A percentile compares a stretch with the other conserved stretches of the same genome.
phyloP scores from a whole-genome alignment of 1,140 invertebrate species.

The Uloborus diversus region DNA sequence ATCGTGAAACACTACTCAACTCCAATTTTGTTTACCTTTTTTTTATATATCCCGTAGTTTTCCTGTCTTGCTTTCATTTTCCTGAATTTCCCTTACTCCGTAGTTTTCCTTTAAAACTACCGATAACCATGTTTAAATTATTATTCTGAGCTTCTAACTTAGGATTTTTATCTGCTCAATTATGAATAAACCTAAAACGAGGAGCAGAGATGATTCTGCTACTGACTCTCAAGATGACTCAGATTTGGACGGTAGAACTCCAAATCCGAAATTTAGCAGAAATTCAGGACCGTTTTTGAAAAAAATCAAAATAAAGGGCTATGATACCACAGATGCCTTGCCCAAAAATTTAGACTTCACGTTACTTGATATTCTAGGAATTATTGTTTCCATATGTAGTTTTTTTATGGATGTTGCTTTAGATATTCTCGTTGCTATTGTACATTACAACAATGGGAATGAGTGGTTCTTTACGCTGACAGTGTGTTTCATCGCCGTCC shows the following conservation, averaged over 20 bases:
- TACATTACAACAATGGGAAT: conserved; percentile 58
- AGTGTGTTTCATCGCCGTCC: conserved; percentile 61
- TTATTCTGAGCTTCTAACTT: too few species aligned
- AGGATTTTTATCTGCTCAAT: too few species aligned
- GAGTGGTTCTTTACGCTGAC: conserved; percentile 62
- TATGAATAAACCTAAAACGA: conserved; percentile 18
- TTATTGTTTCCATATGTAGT: conserved; percentile 58
- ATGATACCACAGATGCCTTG: conserved; percentile 43
- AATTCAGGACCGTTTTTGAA: conserved; percentile 43
- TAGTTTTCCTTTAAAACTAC: too few species aligned
- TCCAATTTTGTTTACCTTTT: too few species aligned
- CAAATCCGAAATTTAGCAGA: conserved; percentile 18
- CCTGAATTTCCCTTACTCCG: too few species aligned
- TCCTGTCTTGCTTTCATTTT: too few species aligned
- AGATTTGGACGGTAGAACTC: conserved; percentile 31
- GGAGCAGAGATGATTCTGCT: conserved; percentile 14
- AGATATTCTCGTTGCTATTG: conserved; percentile 58
- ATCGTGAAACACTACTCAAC: too few species aligned
- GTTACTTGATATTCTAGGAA: conserved; percentile 56
- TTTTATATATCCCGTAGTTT: too few species aligned
- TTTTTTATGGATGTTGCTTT: conserved; percentile 59
- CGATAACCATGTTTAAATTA: too few species aligned
- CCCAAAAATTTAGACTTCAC: conserved; percentile 58
- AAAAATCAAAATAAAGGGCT: conserved; percentile 53
- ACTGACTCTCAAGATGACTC: conserved; percentile 52